Percentiles rank a stretch among this genome's conserved stretches.
Conservation (phyloP, 2,888 invertebrate genomes). For the Punctoribates punctum region DNA sequence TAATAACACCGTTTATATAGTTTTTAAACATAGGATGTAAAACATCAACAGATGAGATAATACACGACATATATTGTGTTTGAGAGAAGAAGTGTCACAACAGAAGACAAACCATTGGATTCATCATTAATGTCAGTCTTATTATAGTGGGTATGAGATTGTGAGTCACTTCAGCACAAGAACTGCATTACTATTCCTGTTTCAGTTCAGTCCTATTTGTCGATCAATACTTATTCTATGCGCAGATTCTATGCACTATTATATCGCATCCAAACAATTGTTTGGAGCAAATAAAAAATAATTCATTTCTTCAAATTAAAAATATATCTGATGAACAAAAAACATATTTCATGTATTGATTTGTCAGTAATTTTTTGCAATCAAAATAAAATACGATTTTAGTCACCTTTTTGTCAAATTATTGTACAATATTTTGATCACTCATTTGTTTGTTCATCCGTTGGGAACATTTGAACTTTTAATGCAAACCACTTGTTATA, state of each 20-base stretch:
- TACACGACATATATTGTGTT: conserved; percentile 16
- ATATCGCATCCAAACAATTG: background rate
- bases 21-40: background rate
- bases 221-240: conserved; percentile 30
- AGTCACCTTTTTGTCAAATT: too few species aligned
- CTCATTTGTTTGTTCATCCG: too few species aligned
- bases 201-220: background rate
- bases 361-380: too few species aligned
- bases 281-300: background rate
- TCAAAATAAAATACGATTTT: too few species aligned
- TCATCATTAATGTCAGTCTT: conserved; percentile 23
- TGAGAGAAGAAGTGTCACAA: conserved; percentile 25
- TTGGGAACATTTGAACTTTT: too few species aligned
- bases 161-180: conserved; percentile 23
- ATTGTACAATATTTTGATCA: too few species aligned
- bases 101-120: conserved; percentile 15
- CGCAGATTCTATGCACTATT: conserved; percentile 12
- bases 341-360: too few species aligned
- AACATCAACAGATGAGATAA: conserved; percentile 33
- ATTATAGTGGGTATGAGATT: conserved; percentile 7
- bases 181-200: conserved; percentile 24
- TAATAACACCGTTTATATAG: background rate
- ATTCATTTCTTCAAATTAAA: too few species aligned
- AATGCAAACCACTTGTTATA: too few species aligned
- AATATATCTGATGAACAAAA: background rate